Percentiles rank a stretch among this genome's conserved stretches.
Evolutionary conservation across 2,888 invertebrate genomes (phyloP).

Genomic region (Tetrapedia diversipes): DNA sequence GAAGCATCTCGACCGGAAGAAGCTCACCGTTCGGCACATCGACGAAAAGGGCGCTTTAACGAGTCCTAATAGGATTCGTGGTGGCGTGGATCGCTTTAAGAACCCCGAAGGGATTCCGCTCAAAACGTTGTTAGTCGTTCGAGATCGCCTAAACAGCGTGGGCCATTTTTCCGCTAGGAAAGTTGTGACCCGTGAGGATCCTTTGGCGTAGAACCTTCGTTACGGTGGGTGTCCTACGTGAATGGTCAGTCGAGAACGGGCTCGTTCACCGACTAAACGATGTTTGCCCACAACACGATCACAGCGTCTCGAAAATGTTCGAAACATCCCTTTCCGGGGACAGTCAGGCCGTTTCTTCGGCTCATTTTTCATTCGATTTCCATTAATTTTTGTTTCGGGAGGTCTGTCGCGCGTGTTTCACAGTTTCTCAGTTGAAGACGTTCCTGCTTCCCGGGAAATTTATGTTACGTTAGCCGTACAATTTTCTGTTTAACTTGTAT

Average conservation of each 20-base stretch:
- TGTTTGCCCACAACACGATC: constrained; percentile 75
- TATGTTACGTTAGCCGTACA: neutral
- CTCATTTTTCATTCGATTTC: constrained; percentile 23
- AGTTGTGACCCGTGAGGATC: constrained; percentile 43
- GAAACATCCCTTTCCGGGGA: neutral
- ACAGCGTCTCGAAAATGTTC: constrained; percentile 18
- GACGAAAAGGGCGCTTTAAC: constrained; percentile 62
- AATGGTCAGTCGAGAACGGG: constrained; percentile 70
- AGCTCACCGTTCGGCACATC: constrained; percentile 25
- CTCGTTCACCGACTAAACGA: constrained; percentile 69
- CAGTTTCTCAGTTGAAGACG: neutral
- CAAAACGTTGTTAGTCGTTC: constrained; percentile 66
- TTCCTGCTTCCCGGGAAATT: neutral
- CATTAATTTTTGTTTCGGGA: constrained; percentile 4
- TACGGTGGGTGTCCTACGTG: constrained; percentile 57
- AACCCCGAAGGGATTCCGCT: constrained; percentile 53
- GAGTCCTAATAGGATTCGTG: constrained; percentile 69
- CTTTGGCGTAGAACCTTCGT: constrained; percentile 41
- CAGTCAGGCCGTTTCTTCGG: neutral
- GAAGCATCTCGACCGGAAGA: constrained; percentile 19
- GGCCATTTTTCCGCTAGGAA: constrained; percentile 20
- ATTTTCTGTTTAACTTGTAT: neutral
- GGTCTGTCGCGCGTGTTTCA: neutral
- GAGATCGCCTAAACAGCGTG: constrained; percentile 32
- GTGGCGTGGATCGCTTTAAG: constrained; percentile 41